Conservation (phyloP, 1,140 invertebrate genomes). For the roundworm (Caenorhabditis elegans) region WBcel235 BX284604.4:14153001-14153500, state of each 20-base stretch:
- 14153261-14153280: no score
- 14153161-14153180: background rate
- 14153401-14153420: no score
- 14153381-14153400: no score
- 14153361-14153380: no score
- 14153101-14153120: background rate
- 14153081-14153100: background rate
- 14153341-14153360: no score
- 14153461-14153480: no score
- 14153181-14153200: background rate
- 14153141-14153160: background rate
- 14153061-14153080: background rate
- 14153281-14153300: background rate
- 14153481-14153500: no score
- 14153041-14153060: background rate
- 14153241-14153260: background rate
- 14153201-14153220: background rate
- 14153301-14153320: background rate
- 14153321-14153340: no score
- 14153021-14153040: background rate
- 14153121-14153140: background rate
- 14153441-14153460: no score
- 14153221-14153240: background rate
- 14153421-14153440: no score
- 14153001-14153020: background rate